Evolutionary conservation across 2,797 vertebrate species (phyloP), one percentile per base, ranked within the genome.

Genomic region (Pseudochromis fuscus): DNA sequence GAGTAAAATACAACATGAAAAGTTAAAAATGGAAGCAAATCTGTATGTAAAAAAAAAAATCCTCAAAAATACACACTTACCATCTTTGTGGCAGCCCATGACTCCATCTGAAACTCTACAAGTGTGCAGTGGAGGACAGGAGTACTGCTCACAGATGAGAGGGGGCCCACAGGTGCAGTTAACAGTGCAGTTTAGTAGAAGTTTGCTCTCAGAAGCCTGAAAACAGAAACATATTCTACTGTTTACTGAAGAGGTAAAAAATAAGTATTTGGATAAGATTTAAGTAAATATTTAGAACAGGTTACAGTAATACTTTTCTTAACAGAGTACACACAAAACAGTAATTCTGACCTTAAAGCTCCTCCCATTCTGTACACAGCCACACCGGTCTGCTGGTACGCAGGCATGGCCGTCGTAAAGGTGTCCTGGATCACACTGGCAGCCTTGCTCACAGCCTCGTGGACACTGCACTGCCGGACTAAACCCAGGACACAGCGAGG

Each of bases 391-490:
- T 35, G 9, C 2, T 46, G 70, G 57, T 28, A 71, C 64, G 73
- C 59, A 86, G 11, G 16, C 49, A 45, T 33, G 5, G 11, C 67
- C 81, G 55, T 88, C 49, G 56, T 77, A 77, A 62, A 79, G 23
- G 23, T 59, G 18, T 31, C 63, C 52, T n/a, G 19, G 4, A 27
- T 82, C 30, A 35, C 86, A 91, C 19, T 72, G 53, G 33, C 86
- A 88, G n/a, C 88, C 85, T 31, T 92, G 70, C 7, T 72, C 61
- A 21, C 90, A 82, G 56, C 55, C 56, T 23, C 2, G 46, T 56
- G 61, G 25, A 25, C 42, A 62, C 7, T 59, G 40, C 3, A 72
- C 27, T 6, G 7, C 23, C 37, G 25, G 10, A 10, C 21, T 48
- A 1, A 72, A 45, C 11, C 19, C 48, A 8, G 79, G 76, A 33